Percentiles rank a stretch among this genome's conserved stretches.
Evolutionary conservation across 2,113 vertebrate species (phyloP).

Genomic region (Pyxicephalus adspersus): DNA sequence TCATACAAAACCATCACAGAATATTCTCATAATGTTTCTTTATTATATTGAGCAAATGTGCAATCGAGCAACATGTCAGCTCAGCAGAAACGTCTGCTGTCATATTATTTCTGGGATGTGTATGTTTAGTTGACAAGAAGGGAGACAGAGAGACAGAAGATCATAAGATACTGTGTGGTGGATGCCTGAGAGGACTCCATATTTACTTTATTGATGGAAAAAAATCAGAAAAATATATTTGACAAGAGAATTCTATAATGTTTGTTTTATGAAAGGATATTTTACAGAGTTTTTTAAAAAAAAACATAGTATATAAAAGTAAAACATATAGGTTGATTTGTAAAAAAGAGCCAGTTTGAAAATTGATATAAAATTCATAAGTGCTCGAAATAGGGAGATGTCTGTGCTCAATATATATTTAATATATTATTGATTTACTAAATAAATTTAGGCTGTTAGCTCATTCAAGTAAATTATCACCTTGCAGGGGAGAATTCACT

Average conservation of each 20-base stretch:
- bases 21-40: background rate
- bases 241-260: slow-evolving; percentile 16
- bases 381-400: no score
- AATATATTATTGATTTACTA: no score
- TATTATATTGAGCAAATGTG: slow-evolving; percentile 12
- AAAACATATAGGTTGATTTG: background rate
- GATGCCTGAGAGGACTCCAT: background rate
- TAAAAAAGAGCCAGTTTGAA: no score
- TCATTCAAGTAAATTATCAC: no score
- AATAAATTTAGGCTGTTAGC: no score
- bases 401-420: no score
- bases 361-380: no score
- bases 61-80: background rate
- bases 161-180: slow-evolving; percentile 9
- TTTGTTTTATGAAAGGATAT: background rate
- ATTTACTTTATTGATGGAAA: slow-evolving; percentile 7
- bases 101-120: background rate
- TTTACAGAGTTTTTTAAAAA: background rate
- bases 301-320: background rate
- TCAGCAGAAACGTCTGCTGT: background rate
- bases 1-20: background rate
- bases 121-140: slow-evolving; percentile 11
- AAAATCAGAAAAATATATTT: slow-evolving; percentile 8
- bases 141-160: slow-evolving; percentile 17
- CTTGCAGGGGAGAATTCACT: no score